Evolutionary conservation across 2,113 vertebrate genomes (phyloP).

Genomic region (Camelus dromedarius): DNA sequence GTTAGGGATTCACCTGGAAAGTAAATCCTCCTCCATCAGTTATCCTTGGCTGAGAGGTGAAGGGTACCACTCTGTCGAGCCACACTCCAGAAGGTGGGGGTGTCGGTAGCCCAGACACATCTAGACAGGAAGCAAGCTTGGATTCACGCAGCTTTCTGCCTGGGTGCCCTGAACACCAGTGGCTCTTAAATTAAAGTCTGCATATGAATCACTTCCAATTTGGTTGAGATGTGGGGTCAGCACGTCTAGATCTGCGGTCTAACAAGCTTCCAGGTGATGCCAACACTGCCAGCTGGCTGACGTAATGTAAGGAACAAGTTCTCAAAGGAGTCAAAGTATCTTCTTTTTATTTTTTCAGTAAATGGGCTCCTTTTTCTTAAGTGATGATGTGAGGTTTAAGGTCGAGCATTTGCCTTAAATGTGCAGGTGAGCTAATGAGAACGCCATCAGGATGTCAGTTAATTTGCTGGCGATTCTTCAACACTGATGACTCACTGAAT

Average conservation of each 20-base stretch:
- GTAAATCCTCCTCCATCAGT: background rate
- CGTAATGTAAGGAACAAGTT: background rate
- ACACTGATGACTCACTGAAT: no score
- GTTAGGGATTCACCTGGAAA: background rate
- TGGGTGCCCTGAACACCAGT: background rate
- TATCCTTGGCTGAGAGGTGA: background rate
- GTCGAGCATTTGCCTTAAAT: background rate
- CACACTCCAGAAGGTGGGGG: background rate
- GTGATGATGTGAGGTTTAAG: background rate
- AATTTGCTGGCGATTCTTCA: background rate
- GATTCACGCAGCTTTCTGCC: background rate
- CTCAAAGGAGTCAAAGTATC: background rate
- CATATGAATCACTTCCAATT: background rate
- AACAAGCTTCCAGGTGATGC: background rate
- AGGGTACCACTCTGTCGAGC: rapidly evolving
- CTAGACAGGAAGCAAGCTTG: background rate
- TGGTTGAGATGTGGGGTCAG: background rate
- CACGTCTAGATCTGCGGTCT: background rate
- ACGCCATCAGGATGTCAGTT: background rate
- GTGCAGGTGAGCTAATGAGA: background rate
- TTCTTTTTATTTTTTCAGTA: background rate
- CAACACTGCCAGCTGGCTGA: background rate
- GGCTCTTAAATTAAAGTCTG: background rate
- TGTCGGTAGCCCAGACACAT: background rate
- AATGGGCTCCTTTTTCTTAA: background rate